These are phyloP conservation scores for Limosa lapponica DNA, from an alignment of 2,797 vertebrate species.

Conservation along the genomic window DNA sequence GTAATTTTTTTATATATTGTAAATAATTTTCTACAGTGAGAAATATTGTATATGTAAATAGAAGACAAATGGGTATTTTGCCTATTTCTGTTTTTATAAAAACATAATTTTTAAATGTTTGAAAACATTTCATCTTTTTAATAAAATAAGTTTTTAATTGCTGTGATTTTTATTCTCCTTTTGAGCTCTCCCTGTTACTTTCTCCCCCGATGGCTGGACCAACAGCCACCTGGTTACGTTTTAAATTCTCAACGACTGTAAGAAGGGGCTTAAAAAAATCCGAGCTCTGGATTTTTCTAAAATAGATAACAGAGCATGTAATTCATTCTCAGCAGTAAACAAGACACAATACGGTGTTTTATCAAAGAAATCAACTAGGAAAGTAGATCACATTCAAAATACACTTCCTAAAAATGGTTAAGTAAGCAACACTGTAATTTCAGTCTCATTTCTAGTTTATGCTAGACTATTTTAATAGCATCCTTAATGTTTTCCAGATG, in stretches of 20 bases:
- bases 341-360: neutral
- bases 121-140: slow-evolving; percentile 68
- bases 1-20: slow-evolving; percentile 84
- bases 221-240: neutral
- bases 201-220: neutral
- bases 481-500: slow-evolving; percentile 91
- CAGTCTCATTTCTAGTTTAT: slow-evolving; percentile 67
- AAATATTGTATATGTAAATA: slow-evolving; percentile 92
- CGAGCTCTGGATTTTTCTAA: neutral
- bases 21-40: slow-evolving; percentile 81
- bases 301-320: neutral
- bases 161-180: slow-evolving; percentile 13
- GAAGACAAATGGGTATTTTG: slow-evolving; percentile 75
- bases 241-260: neutral
- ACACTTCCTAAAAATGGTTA: slow-evolving; percentile 55
- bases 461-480: slow-evolving; percentile 80
- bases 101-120: slow-evolving; percentile 52
- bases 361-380: neutral
- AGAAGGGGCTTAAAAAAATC: neutral
- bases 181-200: neutral
- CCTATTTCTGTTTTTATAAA: slow-evolving; percentile 74
- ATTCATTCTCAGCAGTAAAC: neutral
- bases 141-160: slow-evolving; percentile 70
- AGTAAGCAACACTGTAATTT: slow-evolving; percentile 62
- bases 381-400: slow-evolving; percentile 9